Percentiles rank a stretch among this genome's conserved stretches.
phyloP scores from a whole-genome alignment of 2,113 vertebrate genomes.

The Fulmarus glacialis region DNA sequence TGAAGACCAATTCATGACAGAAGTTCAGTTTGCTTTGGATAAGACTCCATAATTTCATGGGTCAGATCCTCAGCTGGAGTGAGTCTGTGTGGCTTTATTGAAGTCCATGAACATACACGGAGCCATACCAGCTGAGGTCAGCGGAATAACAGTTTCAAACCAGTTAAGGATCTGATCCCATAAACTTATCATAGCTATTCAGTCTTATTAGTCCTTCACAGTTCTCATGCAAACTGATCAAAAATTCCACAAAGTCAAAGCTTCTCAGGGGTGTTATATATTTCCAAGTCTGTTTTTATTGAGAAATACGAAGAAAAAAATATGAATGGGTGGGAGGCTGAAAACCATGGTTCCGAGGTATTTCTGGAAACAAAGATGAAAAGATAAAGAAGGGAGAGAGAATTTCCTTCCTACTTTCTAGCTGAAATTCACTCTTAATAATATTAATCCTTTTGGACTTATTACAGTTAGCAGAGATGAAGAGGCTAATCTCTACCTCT shows the following conservation, averaged over 20 bases:
- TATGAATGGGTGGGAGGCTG: neutral
- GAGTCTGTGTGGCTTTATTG: neutral
- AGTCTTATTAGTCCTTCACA: neutral
- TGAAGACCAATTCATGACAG: constrained; percentile 18
- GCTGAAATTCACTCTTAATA: constrained; percentile 25
- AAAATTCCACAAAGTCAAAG: neutral
- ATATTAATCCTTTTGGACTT: constrained; percentile 48
- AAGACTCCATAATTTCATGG: constrained; percentile 8
- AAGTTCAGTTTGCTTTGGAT: constrained; percentile 27
- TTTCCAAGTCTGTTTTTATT: neutral
- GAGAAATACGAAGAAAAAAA: neutral
- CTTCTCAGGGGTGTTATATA: neutral
- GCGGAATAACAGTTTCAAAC: neutral
- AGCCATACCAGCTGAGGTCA: neutral
- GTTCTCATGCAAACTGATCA: neutral
- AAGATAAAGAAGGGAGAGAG: neutral
- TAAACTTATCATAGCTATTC: neutral
- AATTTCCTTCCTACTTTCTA: neutral
- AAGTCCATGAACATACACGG: neutral
- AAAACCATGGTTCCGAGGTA: neutral
- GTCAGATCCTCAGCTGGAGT: constrained; percentile 20
- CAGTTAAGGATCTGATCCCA: neutral
- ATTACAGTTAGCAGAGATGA: constrained; percentile 41
- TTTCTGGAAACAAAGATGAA: constrained; percentile 39
- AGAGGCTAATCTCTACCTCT: constrained; percentile 46